Evolutionary conservation across 2,113 vertebrate species (phyloP), one percentile per base, ranked within the genome.

Genomic region (Colaptes auratus): DNA sequence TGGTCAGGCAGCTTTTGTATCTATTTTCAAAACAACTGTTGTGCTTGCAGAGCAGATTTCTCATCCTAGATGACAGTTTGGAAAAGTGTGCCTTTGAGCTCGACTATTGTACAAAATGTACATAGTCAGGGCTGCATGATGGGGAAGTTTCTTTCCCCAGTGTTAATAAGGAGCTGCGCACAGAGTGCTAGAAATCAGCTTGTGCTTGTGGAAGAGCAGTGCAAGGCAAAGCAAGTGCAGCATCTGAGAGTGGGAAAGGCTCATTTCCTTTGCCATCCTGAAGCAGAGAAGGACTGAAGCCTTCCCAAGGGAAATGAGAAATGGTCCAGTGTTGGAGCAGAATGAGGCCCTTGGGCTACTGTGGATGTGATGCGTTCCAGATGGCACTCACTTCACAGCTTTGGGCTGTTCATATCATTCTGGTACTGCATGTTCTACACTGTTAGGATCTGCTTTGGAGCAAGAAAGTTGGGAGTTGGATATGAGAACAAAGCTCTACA

Each of bases 181-280:
- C 0, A 0, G 14, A 15, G 6, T 65, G 24, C 17, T 55, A 53
- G 50, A 87, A 65, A 69, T 1, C 12, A 42, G 6, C 6, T 44
- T 67, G 53, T 80, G 25, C 77, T 71, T 0, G 1, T 12, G 23
- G 30, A 60, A 14, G 11, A 89, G n/a, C 15, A 48, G 33, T 55
- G 50, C 25, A 59, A 64, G 36, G 31, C 25, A 77, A 67, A 56
- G 30, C n/a, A 76, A 55, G 6, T 60, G 27, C 24, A 46, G 33
- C 8, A 23, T 7, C 30, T 3, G 15, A 39, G 15, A 56, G 20
- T 19, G 23, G 12, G 27, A 84, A 64, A 56, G 4, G 44, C 9
- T 61, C 1, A 2, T 65, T 79, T 0, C 0, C 18, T 50, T 30
- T 84, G 44, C 60, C 19, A 16, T 64, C 28, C 7, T 18, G 7